A percentile compares a stretch with the other conserved stretches of the same genome.
phyloP scores from a whole-genome alignment of 1,140 invertebrate species.

The Ptiloglossa arizonensis region DNA sequence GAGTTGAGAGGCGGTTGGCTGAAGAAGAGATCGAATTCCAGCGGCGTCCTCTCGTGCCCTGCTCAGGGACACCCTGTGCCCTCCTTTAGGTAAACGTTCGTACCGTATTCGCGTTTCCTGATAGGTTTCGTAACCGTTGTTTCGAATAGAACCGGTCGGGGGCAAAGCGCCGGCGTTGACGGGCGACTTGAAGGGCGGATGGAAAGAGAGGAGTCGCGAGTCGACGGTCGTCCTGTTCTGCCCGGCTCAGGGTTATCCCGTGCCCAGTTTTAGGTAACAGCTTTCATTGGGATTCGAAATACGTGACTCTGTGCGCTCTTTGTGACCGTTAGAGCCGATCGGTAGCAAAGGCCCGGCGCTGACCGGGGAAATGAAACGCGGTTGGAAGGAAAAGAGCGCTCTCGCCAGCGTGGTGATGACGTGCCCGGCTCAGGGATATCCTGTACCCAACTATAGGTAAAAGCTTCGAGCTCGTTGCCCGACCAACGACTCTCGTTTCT shows the following conservation, averaged over 20 bases:
- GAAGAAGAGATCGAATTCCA: slow-evolving; percentile 68
- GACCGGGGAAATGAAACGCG: slow-evolving; percentile 78
- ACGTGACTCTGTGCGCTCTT: not conserved
- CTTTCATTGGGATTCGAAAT: too few relatives aligned
- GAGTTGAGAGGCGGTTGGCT: slow-evolving; percentile 79
- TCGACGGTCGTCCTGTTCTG: slow-evolving; percentile 83
- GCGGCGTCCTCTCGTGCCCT: slow-evolving; percentile 84
- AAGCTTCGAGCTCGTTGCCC: not conserved
- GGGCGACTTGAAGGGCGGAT: slow-evolving; percentile 78
- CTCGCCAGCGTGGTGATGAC: slow-evolving; percentile 81
- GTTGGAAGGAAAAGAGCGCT: slow-evolving; percentile 68
- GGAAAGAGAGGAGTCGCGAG: slow-evolving; percentile 66
- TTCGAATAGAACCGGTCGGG: slow-evolving; percentile 85
- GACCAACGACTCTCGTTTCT: slow-evolving; percentile 12
- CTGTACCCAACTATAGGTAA: slow-evolving; percentile 78
- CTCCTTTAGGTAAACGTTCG: slow-evolving; percentile 78
- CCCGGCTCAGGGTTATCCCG: slow-evolving; percentile 85
- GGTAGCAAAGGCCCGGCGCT: slow-evolving; percentile 86
- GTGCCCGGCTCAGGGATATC: slow-evolving; percentile 86
- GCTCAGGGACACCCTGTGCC: slow-evolving; percentile 84
- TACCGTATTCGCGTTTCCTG: slow-evolving; percentile 1
- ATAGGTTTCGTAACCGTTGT: not conserved
- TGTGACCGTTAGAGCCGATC: slow-evolving; percentile 84
- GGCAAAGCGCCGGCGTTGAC: slow-evolving; percentile 86
- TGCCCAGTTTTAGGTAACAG: slow-evolving; percentile 78